Percentiles rank a stretch among this genome's conserved stretches.
Conservation (phyloP, 2,888 invertebrate genomes). For the Caenorhabditis doughertyi region DNA sequence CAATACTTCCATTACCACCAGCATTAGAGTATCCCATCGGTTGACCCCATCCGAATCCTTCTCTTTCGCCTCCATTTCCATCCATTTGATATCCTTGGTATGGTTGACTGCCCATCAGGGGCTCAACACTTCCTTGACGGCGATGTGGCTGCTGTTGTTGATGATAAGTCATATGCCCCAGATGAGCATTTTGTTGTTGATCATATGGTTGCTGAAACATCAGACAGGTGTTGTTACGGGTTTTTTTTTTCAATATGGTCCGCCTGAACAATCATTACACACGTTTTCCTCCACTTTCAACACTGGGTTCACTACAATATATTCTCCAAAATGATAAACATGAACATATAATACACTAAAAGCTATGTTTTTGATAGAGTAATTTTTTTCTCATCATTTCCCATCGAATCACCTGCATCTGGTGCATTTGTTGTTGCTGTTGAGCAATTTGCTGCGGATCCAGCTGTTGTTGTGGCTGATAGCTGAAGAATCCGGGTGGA, state of each 20-base stretch:
- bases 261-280: neutral
- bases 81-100: constrained; percentile 25
- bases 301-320: no score
- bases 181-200: constrained; percentile 17
- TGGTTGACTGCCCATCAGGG: constrained; percentile 33
- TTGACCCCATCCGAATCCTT: constrained; percentile 6
- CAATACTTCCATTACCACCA: neutral
- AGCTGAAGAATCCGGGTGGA: constrained; percentile 10
- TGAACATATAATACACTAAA: no score
- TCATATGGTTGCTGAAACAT: constrained; percentile 32
- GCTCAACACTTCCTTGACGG: constrained; percentile 40
- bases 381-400: neutral
- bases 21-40: constrained; percentile 41
- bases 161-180: constrained; percentile 16
- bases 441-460: constrained; percentile 1
- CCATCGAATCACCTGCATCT: constrained; percentile 18
- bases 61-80: constrained; percentile 25
- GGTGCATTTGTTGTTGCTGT: constrained; percentile 26
- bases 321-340: no score
- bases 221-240: neutral
- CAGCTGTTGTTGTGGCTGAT: constrained; percentile 27
- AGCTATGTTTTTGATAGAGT: neutral
- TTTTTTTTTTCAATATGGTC: neutral
- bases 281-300: no score
- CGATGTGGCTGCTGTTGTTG: constrained; percentile 36